Percentiles rank a stretch among this genome's conserved stretches.
Conservation (phyloP, 1,140 invertebrate genomes). For the Lutraria rhynchaena region DNA sequence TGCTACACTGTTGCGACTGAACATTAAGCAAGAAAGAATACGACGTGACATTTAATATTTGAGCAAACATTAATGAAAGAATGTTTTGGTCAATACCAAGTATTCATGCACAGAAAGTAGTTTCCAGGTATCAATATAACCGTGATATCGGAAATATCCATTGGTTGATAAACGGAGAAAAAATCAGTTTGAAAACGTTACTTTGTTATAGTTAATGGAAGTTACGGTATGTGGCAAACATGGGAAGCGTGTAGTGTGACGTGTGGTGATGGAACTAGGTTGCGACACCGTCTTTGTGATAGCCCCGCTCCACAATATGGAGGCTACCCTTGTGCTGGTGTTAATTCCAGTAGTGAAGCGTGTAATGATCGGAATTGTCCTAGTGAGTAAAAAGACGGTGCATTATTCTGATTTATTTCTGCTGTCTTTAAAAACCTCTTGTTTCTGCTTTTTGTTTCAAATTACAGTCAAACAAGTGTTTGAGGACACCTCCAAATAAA, state of each 20-base stretch:
- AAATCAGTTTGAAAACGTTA: no score
- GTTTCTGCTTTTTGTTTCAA: no score
- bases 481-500: no score
- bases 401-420: neutral
- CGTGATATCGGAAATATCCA: no score
- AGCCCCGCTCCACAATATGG: neutral
- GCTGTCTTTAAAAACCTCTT: no score
- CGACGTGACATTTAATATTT: neutral
- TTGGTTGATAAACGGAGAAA: no score
- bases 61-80: no score
- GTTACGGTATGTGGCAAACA: neutral
- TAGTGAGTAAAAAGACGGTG: neutral
- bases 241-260: neutral
- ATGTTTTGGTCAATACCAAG: no score
- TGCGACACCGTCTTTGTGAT: neutral
- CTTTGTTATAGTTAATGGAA: no score
- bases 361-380: neutral
- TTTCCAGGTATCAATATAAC: no score
- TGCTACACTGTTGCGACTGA: no score
- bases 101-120: no score
- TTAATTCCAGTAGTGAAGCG: neutral
- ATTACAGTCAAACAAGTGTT: neutral
- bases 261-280: neutral
- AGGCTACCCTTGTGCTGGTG: slow-evolving; percentile 1
- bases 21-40: neutral